phyloP scores from a whole-genome alignment of 2,797 vertebrate genomes.

The Pitangus sulphuratus region DNA sequence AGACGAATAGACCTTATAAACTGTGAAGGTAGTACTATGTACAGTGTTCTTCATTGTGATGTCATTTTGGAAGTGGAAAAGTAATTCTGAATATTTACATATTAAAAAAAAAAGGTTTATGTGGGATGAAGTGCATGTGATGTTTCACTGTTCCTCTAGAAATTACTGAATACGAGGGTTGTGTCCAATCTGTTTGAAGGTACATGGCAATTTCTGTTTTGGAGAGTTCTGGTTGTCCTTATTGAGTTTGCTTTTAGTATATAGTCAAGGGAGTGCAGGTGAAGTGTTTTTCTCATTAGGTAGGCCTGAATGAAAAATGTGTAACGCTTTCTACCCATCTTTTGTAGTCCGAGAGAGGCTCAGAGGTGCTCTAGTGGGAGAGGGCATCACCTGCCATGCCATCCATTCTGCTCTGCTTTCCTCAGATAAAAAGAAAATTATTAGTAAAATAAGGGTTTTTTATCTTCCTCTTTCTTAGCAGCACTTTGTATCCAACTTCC shows the following conservation, averaged over 20 bases:
- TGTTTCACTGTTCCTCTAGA: not conserved
- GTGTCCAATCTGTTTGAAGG: not conserved
- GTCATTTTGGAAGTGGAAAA: not conserved
- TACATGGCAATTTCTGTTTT: not conserved
- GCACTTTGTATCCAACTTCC: not conserved
- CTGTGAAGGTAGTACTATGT: not conserved
- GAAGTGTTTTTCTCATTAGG: not conserved
- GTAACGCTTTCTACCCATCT: not conserved
- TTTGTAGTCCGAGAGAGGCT: not conserved
- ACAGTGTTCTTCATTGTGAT: not conserved
- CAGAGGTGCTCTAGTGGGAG: not conserved
- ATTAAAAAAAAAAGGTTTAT: not conserved
- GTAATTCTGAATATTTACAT: not conserved
- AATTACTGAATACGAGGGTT: not conserved
- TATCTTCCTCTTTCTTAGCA: not conserved
- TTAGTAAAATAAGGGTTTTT: not conserved
- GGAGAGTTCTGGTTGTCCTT: fast-evolving
- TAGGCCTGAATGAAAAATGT: not conserved
- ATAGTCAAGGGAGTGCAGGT: not conserved
- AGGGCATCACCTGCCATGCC: not conserved
- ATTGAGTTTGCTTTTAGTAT: not conserved
- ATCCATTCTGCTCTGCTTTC: not conserved
- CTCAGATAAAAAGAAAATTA: not conserved
- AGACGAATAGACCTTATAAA: not conserved
- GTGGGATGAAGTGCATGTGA: not conserved